These are phyloP conservation scores for Axinella damicornis DNA, from an alignment of 37 sponge, comb jelly and placozoan species.

Conservation along the genomic window DNA sequence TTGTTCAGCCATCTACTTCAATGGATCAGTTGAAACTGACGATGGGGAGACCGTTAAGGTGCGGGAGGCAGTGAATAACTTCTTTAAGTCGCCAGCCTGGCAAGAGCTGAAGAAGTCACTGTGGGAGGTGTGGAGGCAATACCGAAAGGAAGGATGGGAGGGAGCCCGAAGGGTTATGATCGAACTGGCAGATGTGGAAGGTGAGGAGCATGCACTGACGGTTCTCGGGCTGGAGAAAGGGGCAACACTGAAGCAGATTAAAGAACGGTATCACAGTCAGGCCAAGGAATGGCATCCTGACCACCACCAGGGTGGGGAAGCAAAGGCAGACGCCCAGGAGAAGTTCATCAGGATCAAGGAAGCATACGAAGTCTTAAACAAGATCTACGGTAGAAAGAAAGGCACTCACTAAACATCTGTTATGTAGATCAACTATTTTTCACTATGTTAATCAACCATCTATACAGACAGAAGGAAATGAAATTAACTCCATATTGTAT, in stretches of 20 bases:
- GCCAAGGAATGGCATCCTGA: constrained; percentile 89
- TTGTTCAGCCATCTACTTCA: constrained; percentile 64
- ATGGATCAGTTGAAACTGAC: constrained; percentile 64
- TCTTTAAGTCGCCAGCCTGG: constrained; percentile 85
- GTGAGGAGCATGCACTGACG: constrained; percentile 56
- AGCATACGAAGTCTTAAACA: constrained; percentile 78
- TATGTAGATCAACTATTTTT: not conserved
- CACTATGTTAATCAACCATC: too few relatives aligned
- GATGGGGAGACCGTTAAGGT: constrained; percentile 85
- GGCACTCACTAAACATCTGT: not conserved
- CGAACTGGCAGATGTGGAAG: constrained; percentile 65
- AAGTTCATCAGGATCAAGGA: constrained; percentile 81
- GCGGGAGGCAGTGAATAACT: constrained; percentile 75
- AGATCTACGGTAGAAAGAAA: constrained; percentile 38
- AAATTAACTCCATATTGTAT: too few relatives aligned
- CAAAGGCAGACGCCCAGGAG: constrained; percentile 56
- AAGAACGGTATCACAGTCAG: constrained; percentile 53
- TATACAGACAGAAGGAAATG: too few relatives aligned
- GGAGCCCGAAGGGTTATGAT: constrained; percentile 29
- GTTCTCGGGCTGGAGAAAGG: constrained; percentile 54
- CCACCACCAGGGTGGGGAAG: constrained; percentile 39
- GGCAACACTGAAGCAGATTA: constrained; percentile 63
- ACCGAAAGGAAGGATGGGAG: constrained; percentile 62
- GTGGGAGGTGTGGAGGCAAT: constrained; percentile 34
- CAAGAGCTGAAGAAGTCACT: constrained; percentile 59